Conservation (phyloP, 2,797 vertebrate genomes). For the Limnodromus scolopaceus region DNA sequence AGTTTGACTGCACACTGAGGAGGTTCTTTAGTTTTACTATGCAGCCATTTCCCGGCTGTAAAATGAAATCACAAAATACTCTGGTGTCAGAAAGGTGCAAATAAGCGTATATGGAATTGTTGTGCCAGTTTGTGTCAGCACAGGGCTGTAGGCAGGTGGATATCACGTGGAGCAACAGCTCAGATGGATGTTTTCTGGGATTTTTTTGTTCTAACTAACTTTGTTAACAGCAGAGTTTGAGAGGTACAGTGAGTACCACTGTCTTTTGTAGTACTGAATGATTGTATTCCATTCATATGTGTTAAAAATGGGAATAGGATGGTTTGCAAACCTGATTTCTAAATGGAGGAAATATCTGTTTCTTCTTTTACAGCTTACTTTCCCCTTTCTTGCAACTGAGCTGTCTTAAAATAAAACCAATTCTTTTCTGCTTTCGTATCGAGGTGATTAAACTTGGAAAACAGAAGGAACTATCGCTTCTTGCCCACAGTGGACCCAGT, state of each 20-base stretch:
- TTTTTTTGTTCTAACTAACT: background rate
- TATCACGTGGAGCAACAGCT: background rate
- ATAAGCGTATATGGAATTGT: background rate
- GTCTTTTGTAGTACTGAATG: background rate
- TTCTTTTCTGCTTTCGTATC: background rate
- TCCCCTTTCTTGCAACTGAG: background rate
- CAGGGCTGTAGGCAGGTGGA: background rate
- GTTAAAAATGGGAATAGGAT: background rate
- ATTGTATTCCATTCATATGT: background rate
- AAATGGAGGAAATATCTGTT: background rate
- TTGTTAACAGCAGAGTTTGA: background rate
- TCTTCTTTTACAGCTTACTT: background rate
- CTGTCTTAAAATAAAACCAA: background rate
- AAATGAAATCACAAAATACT: background rate
- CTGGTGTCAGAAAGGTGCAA: background rate
- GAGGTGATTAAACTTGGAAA: background rate
- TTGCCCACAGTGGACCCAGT: background rate
- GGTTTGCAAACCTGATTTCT: background rate
- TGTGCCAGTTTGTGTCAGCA: background rate
- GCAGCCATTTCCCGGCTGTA: background rate
- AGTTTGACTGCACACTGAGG: rapidly evolving
- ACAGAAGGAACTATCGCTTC: background rate
- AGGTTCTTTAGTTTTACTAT: background rate
- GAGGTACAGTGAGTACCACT: background rate
- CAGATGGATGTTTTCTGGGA: rapidly evolving